Evolutionary conservation across 2,113 vertebrate species (phyloP).

Genomic region (Pterocles gutturalis): DNA sequence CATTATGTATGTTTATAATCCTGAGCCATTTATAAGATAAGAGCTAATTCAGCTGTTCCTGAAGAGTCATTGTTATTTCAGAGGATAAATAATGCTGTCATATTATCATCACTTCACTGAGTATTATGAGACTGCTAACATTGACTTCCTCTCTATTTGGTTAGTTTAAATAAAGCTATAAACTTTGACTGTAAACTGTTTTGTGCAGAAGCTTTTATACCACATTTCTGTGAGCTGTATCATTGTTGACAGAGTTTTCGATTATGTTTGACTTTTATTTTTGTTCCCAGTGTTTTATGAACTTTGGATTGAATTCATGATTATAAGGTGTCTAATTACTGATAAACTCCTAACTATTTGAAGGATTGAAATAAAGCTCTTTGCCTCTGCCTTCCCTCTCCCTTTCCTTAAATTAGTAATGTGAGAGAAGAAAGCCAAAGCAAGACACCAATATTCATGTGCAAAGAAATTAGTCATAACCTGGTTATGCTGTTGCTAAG

Average conservation of each 20-base stretch:
- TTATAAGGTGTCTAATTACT: neutral
- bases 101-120: neutral
- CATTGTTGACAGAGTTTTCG: slow-evolving; percentile 19
- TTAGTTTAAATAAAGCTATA: slow-evolving; percentile 18
- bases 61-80: neutral
- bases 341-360: neutral
- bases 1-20: neutral
- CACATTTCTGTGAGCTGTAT: neutral
- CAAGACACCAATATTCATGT: neutral
- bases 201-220: neutral
- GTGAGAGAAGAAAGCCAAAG: neutral
- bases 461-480: neutral
- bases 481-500: neutral
- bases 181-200: neutral
- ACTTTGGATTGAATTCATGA: neutral
- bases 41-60: neutral
- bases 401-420: neutral
- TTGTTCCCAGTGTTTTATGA: neutral
- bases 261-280: slow-evolving; percentile 23
- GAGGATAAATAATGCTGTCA: neutral
- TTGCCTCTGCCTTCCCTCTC: neutral
- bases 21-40: neutral
- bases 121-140: neutral
- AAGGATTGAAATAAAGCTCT: neutral
- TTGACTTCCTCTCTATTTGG: neutral